Conservation (phyloP, 2,888 invertebrate genomes). For the Saturnia japonica region DNA sequence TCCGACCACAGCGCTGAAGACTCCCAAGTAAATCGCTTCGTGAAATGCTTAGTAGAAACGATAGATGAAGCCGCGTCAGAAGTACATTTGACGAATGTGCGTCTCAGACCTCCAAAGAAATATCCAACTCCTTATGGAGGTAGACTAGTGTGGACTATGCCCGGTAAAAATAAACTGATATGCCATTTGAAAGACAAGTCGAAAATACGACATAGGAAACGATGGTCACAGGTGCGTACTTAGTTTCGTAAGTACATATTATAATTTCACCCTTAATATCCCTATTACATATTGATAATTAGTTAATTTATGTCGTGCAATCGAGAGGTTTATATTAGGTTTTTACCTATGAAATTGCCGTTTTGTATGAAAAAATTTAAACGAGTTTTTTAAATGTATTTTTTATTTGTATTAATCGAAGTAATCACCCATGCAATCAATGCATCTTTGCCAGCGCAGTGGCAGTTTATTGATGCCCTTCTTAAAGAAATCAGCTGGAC, state of each 20-base stretch:
- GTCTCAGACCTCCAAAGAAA: constrained; percentile 86
- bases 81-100: constrained; percentile 85
- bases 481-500: too few relatives aligned
- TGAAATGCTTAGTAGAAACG: constrained; percentile 86
- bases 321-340: too few relatives aligned
- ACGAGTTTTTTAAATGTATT: too few relatives aligned
- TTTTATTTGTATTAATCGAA: too few relatives aligned
- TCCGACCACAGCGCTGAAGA: constrained; percentile 84
- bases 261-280: too few relatives aligned
- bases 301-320: too few relatives aligned
- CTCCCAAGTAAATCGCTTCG: constrained; percentile 91
- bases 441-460: too few relatives aligned
- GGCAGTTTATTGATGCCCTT: too few relatives aligned
- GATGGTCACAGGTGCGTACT: constrained; percentile 90
- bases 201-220: constrained; percentile 93
- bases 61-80: constrained; percentile 89
- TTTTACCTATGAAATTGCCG: too few relatives aligned
- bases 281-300: too few relatives aligned
- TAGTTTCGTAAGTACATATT: neutral
- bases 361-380: too few relatives aligned
- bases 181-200: constrained; percentile 95
- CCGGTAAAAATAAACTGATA: constrained; percentile 91
- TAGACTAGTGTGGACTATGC: constrained; percentile 90
- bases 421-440: too few relatives aligned
- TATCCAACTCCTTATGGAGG: constrained; percentile 94